Evolutionary conservation across 1,140 invertebrate species (phyloP), one percentile per base, ranked within the genome.

Genomic region (Meloidogyne hapla): DNA sequence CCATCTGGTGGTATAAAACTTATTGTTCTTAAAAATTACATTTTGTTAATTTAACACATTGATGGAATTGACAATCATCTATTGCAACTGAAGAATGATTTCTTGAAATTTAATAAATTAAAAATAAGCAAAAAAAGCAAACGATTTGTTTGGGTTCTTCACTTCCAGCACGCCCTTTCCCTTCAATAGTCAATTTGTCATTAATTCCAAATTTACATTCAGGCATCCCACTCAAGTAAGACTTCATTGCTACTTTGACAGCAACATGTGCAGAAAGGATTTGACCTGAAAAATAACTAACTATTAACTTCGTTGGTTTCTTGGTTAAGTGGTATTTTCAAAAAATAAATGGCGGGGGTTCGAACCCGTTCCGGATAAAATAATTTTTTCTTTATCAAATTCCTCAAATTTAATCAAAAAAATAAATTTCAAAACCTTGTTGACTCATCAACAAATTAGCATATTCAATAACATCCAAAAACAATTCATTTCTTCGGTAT

Each of bases 181-280:
- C 93, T 84, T 99, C 97, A 93, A 99, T 96, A 0, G 98, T 93
- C 74, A 99, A 94, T 89, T 99, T 99, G 86, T 99, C 97, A 87
- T 99, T 99, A 83, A 99, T 99, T 15, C 97, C 97, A 89, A 99
- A 99, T 90, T 99, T 99, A 89, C 97, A 99, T 88, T 99, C 97
- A 0, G 97, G 97, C 97, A 99, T 99, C 33, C 97, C 97, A 56
- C 95, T 98, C 33, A 99, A 89, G 88, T 98, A 99, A 0, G 95
- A 97, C 89, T 99, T 99, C 96, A 99, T 99, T 0, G 99, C 94
- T 62, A 99, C 95, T 88, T 97, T 97, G 45, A 97, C 97, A 77
- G 96, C 96, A 26, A 99, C 97, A 88, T 99, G 96, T 69, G 96
- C 96, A 45, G 95, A 98, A 40, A 99, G 89, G 21, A 99, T 96